These are phyloP conservation scores for Melieria picta DNA, from an alignment of 2,888 invertebrate species.

Conservation along the genomic window DNA sequence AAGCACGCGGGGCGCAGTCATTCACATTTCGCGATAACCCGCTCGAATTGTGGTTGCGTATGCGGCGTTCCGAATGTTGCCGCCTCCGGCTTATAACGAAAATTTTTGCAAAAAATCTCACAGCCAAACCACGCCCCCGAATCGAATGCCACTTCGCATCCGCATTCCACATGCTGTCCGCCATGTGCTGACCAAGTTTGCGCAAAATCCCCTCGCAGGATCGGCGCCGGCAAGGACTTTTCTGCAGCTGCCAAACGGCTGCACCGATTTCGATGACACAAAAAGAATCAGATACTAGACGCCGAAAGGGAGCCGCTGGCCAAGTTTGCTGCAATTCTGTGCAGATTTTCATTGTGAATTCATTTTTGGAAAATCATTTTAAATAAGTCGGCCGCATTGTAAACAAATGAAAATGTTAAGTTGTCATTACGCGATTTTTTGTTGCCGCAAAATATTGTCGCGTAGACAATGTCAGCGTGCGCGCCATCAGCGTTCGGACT, in stretches of 20 bases:
- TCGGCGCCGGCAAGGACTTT: slow-evolving; percentile 42
- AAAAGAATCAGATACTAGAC: slow-evolving; percentile 55
- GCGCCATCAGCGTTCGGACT: neutral
- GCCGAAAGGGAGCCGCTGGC: neutral
- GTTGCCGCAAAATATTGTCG: neutral
- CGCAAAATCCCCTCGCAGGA: slow-evolving; percentile 4
- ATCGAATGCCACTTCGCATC: slow-evolving; percentile 40
- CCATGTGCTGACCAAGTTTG: slow-evolving; percentile 39
- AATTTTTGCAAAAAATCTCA: slow-evolving; percentile 51
- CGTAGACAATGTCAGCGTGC: slow-evolving; percentile 22
- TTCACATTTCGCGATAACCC: slow-evolving; percentile 13
- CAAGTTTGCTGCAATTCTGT: slow-evolving; percentile 36
- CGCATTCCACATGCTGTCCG: rapidly evolving
- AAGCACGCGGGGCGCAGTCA: slow-evolving; percentile 7
- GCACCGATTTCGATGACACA: slow-evolving; percentile 54
- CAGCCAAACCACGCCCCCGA: slow-evolving; percentile 38
- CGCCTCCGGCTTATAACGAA: slow-evolving; percentile 44
- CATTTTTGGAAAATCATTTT: slow-evolving; percentile 59
- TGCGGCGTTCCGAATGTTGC: slow-evolving; percentile 5
- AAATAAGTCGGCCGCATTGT: slow-evolving; percentile 48
- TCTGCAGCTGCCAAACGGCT: slow-evolving; percentile 32
- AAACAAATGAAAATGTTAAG: slow-evolving; percentile 37
- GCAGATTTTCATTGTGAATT: slow-evolving; percentile 46
- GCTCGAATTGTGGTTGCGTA: neutral
- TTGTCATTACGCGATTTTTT: slow-evolving; percentile 18